Conservation (phyloP, 2,797 vertebrate species). For the Oreochromis grahami region DNA sequence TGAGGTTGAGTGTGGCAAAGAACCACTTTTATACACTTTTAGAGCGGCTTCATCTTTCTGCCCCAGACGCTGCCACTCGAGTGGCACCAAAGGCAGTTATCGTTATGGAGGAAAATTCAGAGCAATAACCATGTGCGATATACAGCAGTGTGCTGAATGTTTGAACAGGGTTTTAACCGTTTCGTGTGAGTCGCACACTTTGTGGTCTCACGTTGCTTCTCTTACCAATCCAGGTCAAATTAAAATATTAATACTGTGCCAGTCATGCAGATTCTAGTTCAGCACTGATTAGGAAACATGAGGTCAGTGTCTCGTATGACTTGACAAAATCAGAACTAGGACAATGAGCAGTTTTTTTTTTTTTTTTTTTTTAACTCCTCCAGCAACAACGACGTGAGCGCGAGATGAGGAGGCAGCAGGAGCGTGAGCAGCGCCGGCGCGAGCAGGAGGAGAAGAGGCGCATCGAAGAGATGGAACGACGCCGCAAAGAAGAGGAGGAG, state of each 20-base stretch:
- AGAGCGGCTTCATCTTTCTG: background rate
- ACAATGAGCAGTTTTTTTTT: background rate
- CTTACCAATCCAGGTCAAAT: background rate
- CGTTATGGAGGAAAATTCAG: background rate
- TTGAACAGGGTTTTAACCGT: background rate
- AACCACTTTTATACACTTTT: background rate
- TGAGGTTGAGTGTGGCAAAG: background rate
- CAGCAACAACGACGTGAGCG: slow-evolving; percentile 97
- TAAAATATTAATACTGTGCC: background rate
- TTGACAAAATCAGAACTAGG: background rate
- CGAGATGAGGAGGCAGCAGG: slow-evolving; percentile 93
- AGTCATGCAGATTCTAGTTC: background rate
- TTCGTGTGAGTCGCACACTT: background rate
- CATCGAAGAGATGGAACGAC: slow-evolving; percentile 90
- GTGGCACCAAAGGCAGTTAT: background rate
- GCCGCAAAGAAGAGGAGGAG: slow-evolving; percentile 95
- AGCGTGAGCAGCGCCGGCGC: slow-evolving; percentile 91
- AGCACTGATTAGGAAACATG: background rate
- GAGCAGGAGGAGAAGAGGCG: slow-evolving; percentile 96
- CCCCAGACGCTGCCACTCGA: background rate
- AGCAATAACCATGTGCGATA: background rate
- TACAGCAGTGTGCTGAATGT: background rate
- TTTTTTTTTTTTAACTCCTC: background rate
- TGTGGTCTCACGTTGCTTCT: background rate
- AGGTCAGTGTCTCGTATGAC: background rate